Base-by-base conservation (phyloP, 2,113 vertebrate species). In the Myiopsitta monachus region DNA sequence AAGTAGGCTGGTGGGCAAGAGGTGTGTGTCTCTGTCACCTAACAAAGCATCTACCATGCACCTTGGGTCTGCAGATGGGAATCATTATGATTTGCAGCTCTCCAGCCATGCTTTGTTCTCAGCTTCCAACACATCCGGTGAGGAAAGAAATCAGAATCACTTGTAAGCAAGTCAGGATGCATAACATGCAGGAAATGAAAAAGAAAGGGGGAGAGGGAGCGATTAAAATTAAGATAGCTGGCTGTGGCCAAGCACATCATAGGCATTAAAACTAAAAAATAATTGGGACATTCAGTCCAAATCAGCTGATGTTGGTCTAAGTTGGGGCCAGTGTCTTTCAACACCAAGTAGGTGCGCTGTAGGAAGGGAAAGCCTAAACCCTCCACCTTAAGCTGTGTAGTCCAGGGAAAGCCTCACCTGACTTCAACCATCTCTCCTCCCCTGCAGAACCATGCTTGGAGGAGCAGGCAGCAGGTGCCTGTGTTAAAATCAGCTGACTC, bases 151-250 rank as follows among this genome's bases (percentile, higher is more conserved):
- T 87, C 26, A 57, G 76, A 95, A 85, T 94, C 13, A 3, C 51
- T 89, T 72, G 33, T 81, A 79, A 92, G 59, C 52, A 33, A 88
- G 54, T 62, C 69, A 43, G 55, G 74, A 47, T 76, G 73, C 47
- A 11, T 72, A 72, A 76, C 21, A 8, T 26, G 41, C 86, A 91
- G 74, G 77, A 89, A 94, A 90, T 94, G 55, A 95, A 95, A 38
- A 9, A 26, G 21, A 68, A 81, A 22, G 16, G 3, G 22, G 39
- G 51, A 49, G 63, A 64, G 14, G 31, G 38, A 51, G 33, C 59
- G 52, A 78, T 55, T 68, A 86, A 61, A 86, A 83, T 74, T 51
- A 59, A 31, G 52, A 38, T 38, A 57, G 27, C 69, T 23, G 57
- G n/a, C 52, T 73, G 80, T 72, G 77, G n/a, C 31, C 69, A 68